phyloP scores from a whole-genome alignment of 2,888 invertebrate species.

The Caenorhabditis doughertyi region DNA sequence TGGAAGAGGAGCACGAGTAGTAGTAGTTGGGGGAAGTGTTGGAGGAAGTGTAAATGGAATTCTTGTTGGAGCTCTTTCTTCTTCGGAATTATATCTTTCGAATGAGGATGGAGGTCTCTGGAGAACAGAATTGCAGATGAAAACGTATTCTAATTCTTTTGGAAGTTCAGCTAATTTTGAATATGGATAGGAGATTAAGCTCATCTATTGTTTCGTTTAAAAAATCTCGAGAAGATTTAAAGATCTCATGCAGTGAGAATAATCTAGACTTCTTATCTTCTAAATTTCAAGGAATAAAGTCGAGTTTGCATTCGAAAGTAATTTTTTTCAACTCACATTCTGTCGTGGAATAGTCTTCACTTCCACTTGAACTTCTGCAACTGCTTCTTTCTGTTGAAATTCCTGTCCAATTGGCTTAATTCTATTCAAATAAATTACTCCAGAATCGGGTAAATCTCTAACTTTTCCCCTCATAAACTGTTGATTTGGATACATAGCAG shows the following conservation, averaged over 20 bases:
- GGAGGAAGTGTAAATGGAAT: neutral
- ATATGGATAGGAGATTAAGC: too few species aligned
- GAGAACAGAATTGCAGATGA: neutral
- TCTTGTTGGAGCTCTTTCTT: conserved; percentile 35
- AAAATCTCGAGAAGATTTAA: too few species aligned
- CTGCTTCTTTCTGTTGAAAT: conserved; percentile 20
- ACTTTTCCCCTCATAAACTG: conserved; percentile 65
- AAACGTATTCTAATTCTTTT: too few species aligned
- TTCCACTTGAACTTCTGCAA: conserved; percentile 28
- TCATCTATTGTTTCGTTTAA: too few species aligned
- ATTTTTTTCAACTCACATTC: conserved; percentile 17
- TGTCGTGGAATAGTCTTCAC: conserved; percentile 10
- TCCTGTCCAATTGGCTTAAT: conserved; percentile 68
- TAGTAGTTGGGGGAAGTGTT: conserved; percentile 1
- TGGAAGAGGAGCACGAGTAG: neutral
- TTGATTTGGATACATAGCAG: conserved; percentile 66
- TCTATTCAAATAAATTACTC: conserved; percentile 67
- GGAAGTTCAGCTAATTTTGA: too few species aligned
- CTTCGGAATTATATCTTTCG: conserved; percentile 54
- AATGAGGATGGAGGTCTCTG: conserved; percentile 50
- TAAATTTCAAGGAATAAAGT: too few species aligned
- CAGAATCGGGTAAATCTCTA: conserved; percentile 69
- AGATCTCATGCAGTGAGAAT: too few species aligned
- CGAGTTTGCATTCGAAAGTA: too few species aligned
- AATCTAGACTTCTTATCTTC: too few species aligned